Evolutionary conservation across 2,888 invertebrate genomes (phyloP).

Genomic region (Macrosoma leucophasiata): DNA sequence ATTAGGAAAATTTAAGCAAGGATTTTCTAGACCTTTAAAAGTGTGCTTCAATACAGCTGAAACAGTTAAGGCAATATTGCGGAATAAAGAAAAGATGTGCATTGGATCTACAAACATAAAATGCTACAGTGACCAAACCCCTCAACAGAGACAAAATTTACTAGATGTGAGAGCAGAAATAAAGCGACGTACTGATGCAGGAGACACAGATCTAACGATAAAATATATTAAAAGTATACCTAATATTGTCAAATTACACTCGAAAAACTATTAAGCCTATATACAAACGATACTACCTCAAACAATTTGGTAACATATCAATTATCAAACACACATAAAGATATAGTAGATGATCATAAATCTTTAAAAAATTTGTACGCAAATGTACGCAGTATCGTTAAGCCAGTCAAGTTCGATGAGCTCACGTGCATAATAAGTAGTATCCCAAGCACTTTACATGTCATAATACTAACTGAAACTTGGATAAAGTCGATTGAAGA

Average conservation of each 20-base stretch:
- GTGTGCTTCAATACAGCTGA: constrained; percentile 11
- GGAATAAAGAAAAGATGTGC: constrained; percentile 8
- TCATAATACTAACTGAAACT: constrained; percentile 23
- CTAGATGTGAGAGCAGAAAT: constrained; percentile 13
- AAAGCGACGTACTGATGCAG: constrained; percentile 8
- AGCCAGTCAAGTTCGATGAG: constrained; percentile 25
- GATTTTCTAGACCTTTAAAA: constrained; percentile 10
- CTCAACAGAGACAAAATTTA: constrained; percentile 14
- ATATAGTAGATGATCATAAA: constrained; percentile 15
- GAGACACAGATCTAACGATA: constrained; percentile 18
- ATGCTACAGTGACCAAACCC: constrained; percentile 22
- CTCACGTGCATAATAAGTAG: constrained; percentile 20
- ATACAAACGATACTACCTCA: constrained; percentile 13
- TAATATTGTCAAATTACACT: constrained; percentile 13
- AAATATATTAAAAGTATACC: constrained; percentile 22
- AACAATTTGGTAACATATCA: constrained; percentile 15
- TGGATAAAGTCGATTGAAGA: constrained; percentile 21
- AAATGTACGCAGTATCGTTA: constrained; percentile 27
- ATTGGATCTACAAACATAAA: constrained; percentile 2
- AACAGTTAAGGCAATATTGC: constrained; percentile 8
- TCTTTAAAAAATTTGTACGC: constrained; percentile 26
- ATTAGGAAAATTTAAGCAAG: constrained; percentile 15
- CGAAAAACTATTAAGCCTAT: constrained; percentile 6
- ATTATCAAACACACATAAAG: constrained; percentile 17
- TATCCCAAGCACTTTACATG: constrained; percentile 9